Percentiles rank a stretch among this genome's conserved stretches.
Conservation (phyloP, 2,888 invertebrate species). For the Erebia epiphron region DNA sequence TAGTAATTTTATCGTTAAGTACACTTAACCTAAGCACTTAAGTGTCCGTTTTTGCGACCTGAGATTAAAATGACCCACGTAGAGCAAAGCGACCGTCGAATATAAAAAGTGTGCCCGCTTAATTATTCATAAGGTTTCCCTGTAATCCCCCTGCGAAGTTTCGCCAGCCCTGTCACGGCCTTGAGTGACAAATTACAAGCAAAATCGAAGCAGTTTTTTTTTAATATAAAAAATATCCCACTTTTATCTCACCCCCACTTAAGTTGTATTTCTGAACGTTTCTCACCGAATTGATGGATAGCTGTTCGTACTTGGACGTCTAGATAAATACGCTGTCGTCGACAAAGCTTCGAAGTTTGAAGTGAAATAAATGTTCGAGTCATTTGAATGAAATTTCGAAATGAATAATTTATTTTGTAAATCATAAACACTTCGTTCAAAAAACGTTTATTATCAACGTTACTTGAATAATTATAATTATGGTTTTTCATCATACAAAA, state of each 20-base stretch:
- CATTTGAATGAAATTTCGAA: slow-evolving; percentile 36
- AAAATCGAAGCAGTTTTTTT: slow-evolving; percentile 55
- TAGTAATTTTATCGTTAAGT: not conserved
- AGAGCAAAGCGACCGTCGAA: slow-evolving; percentile 49
- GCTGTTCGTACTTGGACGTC: slow-evolving; percentile 38
- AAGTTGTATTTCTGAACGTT: slow-evolving; percentile 42
- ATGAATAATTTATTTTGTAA: slow-evolving; percentile 26
- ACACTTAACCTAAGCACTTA: not conserved
- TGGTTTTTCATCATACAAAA: not conserved
- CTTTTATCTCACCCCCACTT: slow-evolving; percentile 45
- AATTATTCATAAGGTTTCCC: slow-evolving; percentile 78
- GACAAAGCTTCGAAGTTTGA: slow-evolving; percentile 32
- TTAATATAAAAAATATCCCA: slow-evolving; percentile 46
- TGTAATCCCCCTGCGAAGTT: slow-evolving; percentile 65
- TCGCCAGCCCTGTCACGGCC: slow-evolving; percentile 64
- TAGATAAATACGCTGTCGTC: slow-evolving; percentile 40
- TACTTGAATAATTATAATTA: slow-evolving; percentile 1
- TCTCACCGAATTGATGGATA: slow-evolving; percentile 41
- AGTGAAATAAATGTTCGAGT: slow-evolving; percentile 34
- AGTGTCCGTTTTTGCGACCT: slow-evolving; percentile 51
- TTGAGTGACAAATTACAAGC: slow-evolving; percentile 75
- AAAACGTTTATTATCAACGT: slow-evolving; percentile 19
- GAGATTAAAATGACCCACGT: slow-evolving; percentile 60
- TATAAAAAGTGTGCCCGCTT: slow-evolving; percentile 68
- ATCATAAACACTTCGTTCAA: slow-evolving; percentile 25